phyloP scores from a whole-genome alignment of 2,888 invertebrate genomes.

The Eudemis profundana region DNA sequence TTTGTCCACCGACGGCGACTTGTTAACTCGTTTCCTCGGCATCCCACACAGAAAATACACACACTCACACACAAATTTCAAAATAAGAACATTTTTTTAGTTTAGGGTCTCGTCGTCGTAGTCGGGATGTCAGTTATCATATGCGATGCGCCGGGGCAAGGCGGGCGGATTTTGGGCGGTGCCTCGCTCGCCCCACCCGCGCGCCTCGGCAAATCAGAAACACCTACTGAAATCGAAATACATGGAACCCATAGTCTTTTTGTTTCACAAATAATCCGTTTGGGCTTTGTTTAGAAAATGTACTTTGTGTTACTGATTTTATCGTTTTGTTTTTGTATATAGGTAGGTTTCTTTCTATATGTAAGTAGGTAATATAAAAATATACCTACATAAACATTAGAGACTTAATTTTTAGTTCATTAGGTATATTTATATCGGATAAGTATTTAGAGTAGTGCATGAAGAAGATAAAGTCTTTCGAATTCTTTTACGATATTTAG shows the following conservation, averaged over 20 bases:
- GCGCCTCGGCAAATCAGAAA: slow-evolving; percentile 62
- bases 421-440: too few relatives aligned
- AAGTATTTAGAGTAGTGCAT: too few relatives aligned
- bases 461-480: too few relatives aligned
- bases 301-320: slow-evolving; percentile 6
- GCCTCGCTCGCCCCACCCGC: slow-evolving; percentile 74
- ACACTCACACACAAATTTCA: slow-evolving; percentile 2
- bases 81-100: slow-evolving; percentile 30
- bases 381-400: too few relatives aligned
- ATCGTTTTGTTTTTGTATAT: too few relatives aligned
- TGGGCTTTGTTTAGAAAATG: slow-evolving; percentile 20
- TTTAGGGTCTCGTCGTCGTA: slow-evolving; percentile 22
- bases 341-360: too few relatives aligned
- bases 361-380: too few relatives aligned
- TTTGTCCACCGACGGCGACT: slow-evolving; percentile 69
- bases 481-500: too few relatives aligned
- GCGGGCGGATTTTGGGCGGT: slow-evolving; percentile 80
- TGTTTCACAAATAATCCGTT: slow-evolving; percentile 35
- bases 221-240: slow-evolving; percentile 49
- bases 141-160: slow-evolving; percentile 69
- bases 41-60: slow-evolving; percentile 63
- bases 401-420: too few relatives aligned
- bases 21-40: slow-evolving; percentile 75
- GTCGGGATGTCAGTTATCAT: slow-evolving; percentile 55
- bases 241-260: slow-evolving; percentile 46